Conservation (phyloP, 2,888 invertebrate species). For the Eilema griseolum region DNA sequence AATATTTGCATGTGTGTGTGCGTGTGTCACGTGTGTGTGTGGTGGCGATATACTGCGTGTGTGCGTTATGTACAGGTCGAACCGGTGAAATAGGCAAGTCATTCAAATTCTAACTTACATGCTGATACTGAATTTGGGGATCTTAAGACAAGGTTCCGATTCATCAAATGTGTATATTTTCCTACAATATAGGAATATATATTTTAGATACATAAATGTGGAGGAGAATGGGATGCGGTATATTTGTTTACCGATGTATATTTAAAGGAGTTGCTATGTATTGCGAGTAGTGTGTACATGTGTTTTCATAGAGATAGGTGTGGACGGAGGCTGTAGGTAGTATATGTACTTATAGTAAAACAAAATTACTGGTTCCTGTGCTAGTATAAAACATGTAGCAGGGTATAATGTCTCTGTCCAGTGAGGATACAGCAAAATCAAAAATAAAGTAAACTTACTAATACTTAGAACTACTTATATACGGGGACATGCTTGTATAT, state of each 20-base stretch:
- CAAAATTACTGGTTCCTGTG: no score
- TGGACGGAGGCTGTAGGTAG: neutral
- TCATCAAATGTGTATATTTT: neutral
- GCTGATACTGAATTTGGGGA: slow-evolving; percentile 5
- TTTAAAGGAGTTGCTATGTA: neutral
- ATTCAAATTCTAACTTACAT: neutral
- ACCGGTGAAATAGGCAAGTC: neutral
- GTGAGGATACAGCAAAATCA: no score
- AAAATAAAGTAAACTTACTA: no score
- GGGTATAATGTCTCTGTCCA: no score
- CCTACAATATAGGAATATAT: slow-evolving; percentile 2
- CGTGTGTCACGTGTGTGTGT: neutral
- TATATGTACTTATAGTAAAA: no score
- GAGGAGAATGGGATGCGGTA: neutral
- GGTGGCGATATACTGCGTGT: neutral
- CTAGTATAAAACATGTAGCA: no score
- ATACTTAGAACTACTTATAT: no score
- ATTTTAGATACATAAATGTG: neutral
- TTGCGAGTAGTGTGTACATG: neutral
- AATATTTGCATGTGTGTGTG: slow-evolving; percentile 1
- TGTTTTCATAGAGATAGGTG: neutral
- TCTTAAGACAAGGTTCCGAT: slow-evolving; percentile 1
- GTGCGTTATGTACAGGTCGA: neutral
- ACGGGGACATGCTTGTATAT: no score
- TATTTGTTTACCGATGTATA: neutral